Evolutionary conservation across 1,140 invertebrate genomes (phyloP).

Genomic region (Eubasilissa regina): DNA sequence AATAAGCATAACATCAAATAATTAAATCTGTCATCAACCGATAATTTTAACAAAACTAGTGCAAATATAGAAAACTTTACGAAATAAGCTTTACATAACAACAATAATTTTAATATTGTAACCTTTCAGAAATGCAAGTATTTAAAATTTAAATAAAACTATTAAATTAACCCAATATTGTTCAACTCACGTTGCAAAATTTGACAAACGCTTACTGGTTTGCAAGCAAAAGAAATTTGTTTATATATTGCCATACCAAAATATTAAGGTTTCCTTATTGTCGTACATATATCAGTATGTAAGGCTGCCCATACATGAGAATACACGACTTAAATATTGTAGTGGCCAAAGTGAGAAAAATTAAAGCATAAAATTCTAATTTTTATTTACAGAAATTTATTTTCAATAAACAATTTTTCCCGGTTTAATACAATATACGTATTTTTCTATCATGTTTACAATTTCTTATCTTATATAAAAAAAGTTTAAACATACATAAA

Average conservation of each 20-base stretch:
- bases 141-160: not conserved
- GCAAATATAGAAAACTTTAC: not conserved
- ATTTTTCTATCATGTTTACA: too few species aligned
- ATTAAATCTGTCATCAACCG: constrained; percentile 19
- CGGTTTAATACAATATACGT: too few species aligned
- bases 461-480: too few species aligned
- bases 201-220: constrained; percentile 34
- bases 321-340: not conserved
- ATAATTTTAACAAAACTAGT: not conserved
- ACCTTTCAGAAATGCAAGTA: not conserved
- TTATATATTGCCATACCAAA: constrained; percentile 8
- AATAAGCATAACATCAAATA: constrained; percentile 19
- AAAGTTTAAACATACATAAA: too few species aligned
- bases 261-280: not conserved
- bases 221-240: constrained; percentile 31
- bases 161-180: constrained; percentile 34
- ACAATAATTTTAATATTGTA: not conserved
- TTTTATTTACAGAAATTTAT: too few species aligned
- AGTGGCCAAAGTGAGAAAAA: not conserved
- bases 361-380: too few species aligned
- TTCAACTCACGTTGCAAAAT: constrained; percentile 35
- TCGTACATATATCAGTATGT: not conserved
- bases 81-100: not conserved
- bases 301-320: too few species aligned
- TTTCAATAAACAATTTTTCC: too few species aligned